phyloP scores from a whole-genome alignment of 2,888 invertebrate genomes.

The Camponotus fellah region DNA sequence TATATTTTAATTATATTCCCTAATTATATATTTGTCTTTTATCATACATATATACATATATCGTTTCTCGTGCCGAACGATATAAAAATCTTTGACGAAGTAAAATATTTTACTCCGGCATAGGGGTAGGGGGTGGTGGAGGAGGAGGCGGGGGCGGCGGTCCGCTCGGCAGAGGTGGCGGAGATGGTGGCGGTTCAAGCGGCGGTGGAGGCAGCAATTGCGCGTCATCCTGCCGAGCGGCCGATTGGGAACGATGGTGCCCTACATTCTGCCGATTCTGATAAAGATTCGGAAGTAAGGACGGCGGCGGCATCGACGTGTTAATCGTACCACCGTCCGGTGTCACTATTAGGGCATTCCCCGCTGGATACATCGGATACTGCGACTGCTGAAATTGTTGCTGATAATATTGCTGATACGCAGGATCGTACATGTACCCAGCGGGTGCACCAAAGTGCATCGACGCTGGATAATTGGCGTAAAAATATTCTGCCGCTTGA shows the following conservation, averaged over 20 bases:
- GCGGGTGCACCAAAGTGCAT: slow-evolving; percentile 70
- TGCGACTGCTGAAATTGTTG: slow-evolving; percentile 69
- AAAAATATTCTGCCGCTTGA: slow-evolving; percentile 75
- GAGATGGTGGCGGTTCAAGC: slow-evolving; percentile 89
- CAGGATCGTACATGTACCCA: slow-evolving; percentile 80
- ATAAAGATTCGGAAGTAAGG: slow-evolving; percentile 65
- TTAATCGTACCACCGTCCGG: slow-evolving; percentile 82
- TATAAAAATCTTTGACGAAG: not conserved
- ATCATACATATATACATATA: not conserved
- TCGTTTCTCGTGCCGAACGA: not conserved
- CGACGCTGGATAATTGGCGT: slow-evolving; percentile 77
- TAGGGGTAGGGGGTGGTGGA: slow-evolving; percentile 32
- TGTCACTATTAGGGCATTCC: slow-evolving; percentile 79
- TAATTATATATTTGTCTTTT: too few species aligned
- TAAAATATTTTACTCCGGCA: not conserved
- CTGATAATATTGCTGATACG: slow-evolving; percentile 80
- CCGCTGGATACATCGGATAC: slow-evolving; percentile 79
- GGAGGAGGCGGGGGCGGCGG: slow-evolving; percentile 86
- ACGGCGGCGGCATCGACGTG: slow-evolving; percentile 83
- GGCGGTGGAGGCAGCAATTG: slow-evolving; percentile 85
- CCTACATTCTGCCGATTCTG: slow-evolving; percentile 55
- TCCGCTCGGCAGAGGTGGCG: slow-evolving; percentile 84
- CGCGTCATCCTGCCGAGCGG: slow-evolving; percentile 54
- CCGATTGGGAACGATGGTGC: slow-evolving; percentile 8
- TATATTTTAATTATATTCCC: not conserved